Evolutionary conservation across 2,888 invertebrate genomes (phyloP).

Genomic region (Macaria liturata): DNA sequence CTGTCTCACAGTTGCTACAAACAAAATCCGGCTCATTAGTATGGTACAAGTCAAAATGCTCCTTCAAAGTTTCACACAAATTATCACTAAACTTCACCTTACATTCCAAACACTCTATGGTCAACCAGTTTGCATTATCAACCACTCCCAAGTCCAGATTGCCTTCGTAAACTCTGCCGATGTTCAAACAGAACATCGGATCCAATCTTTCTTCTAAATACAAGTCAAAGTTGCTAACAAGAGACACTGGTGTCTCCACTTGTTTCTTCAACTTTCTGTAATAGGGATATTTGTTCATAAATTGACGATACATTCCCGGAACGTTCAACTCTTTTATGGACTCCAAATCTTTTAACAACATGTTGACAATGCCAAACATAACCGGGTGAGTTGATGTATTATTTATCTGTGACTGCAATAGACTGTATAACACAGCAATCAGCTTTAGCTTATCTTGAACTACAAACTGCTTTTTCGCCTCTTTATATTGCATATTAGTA

Average conservation of each 20-base stretch:
- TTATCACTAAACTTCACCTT: slow-evolving; percentile 27
- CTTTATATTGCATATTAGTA: slow-evolving; percentile 18
- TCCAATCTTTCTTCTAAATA: slow-evolving; percentile 53
- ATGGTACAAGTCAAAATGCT: slow-evolving; percentile 52
- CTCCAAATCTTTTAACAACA: slow-evolving; percentile 38
- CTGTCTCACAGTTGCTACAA: slow-evolving; percentile 36
- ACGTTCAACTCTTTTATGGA: slow-evolving; percentile 21
- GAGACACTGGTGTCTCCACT: background rate
- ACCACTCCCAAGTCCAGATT: too few relatives aligned
- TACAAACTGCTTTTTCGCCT: background rate
- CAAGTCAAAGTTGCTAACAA: slow-evolving; percentile 44
- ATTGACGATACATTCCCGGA: slow-evolving; percentile 34
- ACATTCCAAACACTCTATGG: slow-evolving; percentile 51
- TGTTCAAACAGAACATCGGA: slow-evolving; percentile 40
- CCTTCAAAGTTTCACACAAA: slow-evolving; percentile 30
- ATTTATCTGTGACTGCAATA: too few relatives aligned
- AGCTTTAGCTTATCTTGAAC: too few relatives aligned
- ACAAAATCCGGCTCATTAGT: slow-evolving; percentile 49
- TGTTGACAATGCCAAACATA: background rate
- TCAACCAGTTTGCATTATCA: slow-evolving; percentile 37
- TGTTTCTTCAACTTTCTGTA: slow-evolving; percentile 51
- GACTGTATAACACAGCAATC: too few relatives aligned
- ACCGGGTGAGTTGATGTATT: too few relatives aligned
- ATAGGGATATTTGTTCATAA: slow-evolving; percentile 49
- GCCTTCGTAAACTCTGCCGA: slow-evolving; percentile 29